A percentile compares a stretch with the other conserved stretches of the same genome.
phyloP scores from a whole-genome alignment of 2,113 vertebrate genomes.

The Paradoxurus hermaphroditus region DNA sequence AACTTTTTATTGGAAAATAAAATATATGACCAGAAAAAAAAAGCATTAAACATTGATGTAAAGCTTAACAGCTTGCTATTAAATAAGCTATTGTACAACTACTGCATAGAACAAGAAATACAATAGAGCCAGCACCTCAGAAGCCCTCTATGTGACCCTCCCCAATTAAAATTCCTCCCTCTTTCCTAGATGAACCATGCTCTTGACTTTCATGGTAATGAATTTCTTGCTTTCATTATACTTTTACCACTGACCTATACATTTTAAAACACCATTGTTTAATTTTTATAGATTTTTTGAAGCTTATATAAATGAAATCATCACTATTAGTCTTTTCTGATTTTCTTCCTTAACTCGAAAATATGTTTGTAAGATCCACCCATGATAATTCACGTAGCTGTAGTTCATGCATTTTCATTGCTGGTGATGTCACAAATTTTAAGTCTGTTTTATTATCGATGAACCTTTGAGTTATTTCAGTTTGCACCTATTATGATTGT shows the following conservation, averaged over 20 bases:
- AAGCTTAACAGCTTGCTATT: slow-evolving; percentile 4
- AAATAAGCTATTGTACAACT: background rate
- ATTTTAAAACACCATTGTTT: background rate
- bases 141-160: background rate
- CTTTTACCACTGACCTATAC: background rate
- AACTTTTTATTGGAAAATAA: slow-evolving; percentile 31
- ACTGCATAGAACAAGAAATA: background rate
- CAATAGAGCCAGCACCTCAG: background rate
- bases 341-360: background rate
- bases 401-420: background rate
- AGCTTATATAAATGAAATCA: background rate
- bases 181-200: background rate
- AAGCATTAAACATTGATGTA: background rate
- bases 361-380: background rate
- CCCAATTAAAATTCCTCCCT: background rate
- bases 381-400: background rate
- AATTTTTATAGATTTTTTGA: background rate
- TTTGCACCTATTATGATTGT: background rate
- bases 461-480: background rate
- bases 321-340: background rate
- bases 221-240: background rate
- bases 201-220: background rate
- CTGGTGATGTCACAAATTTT: background rate
- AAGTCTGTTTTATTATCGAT: background rate
- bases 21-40: background rate